Conservation (phyloP, 2,888 invertebrate species). For the Cartodere bifasciata region DNA sequence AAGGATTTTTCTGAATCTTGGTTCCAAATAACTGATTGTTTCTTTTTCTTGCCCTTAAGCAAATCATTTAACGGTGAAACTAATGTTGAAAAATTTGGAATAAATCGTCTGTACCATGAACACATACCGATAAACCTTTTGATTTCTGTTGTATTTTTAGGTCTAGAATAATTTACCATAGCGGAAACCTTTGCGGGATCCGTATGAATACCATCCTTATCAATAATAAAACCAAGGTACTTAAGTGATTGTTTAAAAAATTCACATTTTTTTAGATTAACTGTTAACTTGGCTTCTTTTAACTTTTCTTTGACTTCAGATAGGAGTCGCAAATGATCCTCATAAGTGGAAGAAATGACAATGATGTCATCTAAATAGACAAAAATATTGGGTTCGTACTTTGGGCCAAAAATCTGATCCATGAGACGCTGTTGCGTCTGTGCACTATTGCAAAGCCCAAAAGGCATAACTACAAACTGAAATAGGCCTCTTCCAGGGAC, state of each 20-base stretch:
- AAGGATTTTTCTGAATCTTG: constrained; percentile 1
- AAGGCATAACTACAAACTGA: constrained; percentile 11
- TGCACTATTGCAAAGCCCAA: constrained; percentile 1
- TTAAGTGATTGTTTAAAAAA: constrained; percentile 1
- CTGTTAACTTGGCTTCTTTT: background rate
- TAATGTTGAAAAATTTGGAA: background rate
- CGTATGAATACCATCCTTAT: background rate
- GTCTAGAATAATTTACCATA: constrained; percentile 3
- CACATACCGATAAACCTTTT: constrained; percentile 9
- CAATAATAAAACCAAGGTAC: constrained; percentile 1
- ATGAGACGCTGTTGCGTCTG: constrained; percentile 11
- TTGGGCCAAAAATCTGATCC: constrained; percentile 9
- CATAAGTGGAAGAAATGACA: background rate
- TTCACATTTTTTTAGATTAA: constrained; percentile 3
- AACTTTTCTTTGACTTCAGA: background rate
- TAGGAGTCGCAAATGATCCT: background rate
- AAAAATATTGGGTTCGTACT: constrained; percentile 11
- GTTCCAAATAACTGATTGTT: constrained; percentile 1
- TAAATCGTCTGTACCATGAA: constrained; percentile 6
- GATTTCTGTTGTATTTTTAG: background rate
- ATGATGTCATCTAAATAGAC: constrained; percentile 9
- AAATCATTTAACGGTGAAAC: background rate
- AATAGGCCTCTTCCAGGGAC: constrained; percentile 17
- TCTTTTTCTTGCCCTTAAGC: background rate
- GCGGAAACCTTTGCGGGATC: constrained; percentile 2